phyloP scores from a whole-genome alignment of 2,797 vertebrate genomes.

The Cuculus canorus region DNA sequence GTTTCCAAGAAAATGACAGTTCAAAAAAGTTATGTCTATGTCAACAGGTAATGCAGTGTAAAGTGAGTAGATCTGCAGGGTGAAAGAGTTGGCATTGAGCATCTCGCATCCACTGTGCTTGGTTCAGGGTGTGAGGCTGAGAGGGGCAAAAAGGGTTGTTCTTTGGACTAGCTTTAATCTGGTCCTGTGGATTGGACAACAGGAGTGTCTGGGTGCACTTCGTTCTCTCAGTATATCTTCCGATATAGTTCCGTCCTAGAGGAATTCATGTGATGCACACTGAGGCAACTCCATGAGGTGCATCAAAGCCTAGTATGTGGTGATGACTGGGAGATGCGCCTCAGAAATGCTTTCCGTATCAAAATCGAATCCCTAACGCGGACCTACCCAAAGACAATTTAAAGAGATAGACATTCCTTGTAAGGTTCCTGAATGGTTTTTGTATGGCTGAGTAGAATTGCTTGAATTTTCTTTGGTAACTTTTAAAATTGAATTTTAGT shows the following conservation, averaged over 20 bases:
- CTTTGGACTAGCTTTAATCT: neutral
- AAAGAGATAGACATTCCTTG: neutral
- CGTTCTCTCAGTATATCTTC: neutral
- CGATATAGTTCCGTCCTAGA: neutral
- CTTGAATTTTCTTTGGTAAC: neutral
- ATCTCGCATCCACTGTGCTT: neutral
- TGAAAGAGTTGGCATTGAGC: neutral
- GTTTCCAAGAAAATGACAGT: neutral
- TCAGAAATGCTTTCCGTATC: neutral
- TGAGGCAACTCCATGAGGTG: accelerated
- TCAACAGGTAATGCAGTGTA: neutral
- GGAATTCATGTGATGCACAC: accelerated
- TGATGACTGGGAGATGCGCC: neutral
- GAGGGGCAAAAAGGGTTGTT: neutral
- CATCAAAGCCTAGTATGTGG: neutral
- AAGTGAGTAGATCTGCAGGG: neutral
- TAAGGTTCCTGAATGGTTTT: neutral
- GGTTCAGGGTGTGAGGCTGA: neutral
- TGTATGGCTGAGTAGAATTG: neutral
- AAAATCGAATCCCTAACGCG: neutral
- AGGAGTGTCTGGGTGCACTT: neutral
- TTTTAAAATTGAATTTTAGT: neutral
- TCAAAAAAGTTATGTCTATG: neutral
- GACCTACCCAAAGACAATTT: neutral
- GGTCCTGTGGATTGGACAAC: neutral